Evolutionary conservation across 2,113 vertebrate species (phyloP), one percentile per base, ranked within the genome.

Genomic region (Setophaga kirtlandii): DNA sequence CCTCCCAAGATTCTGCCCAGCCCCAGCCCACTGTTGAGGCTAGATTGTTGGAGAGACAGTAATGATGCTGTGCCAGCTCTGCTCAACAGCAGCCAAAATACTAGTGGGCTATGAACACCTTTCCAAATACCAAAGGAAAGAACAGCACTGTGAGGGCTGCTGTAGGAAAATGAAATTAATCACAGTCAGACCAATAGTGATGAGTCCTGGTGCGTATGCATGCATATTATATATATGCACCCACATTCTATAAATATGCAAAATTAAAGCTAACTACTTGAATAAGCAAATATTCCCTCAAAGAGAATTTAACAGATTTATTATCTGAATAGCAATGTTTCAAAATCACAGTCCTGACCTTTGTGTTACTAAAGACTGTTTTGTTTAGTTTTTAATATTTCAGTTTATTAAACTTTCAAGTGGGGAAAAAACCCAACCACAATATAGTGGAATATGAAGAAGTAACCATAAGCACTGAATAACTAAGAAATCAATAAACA

Each of bases 401-500:
- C 63, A 30, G 30, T 88, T 91, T 94, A 65, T 88, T 90, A 94
- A 79, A 80, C 23, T 67, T 87, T 50, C 17, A 85, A 79, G 33
- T 47, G 39, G 19, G 11, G 78, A 77, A 89, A 28, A 0, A 33
- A 46, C 10, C 1, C 22, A 52, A 60, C 20, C 31, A 69, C 41
- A 88, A 63, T 35, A 83, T 30, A 80, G 21, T 55, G 50, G 27
- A 80, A 77, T 67, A 83, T 77, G 62, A 96, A 85, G 79, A 91
- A 88, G 30, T 71, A 88, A 88, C 27, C 31, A 67, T 24, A 75
- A 86, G 31, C 33, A 81, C 22, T 60, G 68, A 96, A 96, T 92
- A 97, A 96, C 95, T 96, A 96, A 88, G 83, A 83, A 97, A 97
- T 96, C 94, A 83, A 96, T 96, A 93, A 95, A 94, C 90, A 95